Percentiles rank a stretch among this genome's conserved stretches.
phyloP scores from a whole-genome alignment of 2,113 vertebrate genomes.

The Riparia riparia region DNA sequence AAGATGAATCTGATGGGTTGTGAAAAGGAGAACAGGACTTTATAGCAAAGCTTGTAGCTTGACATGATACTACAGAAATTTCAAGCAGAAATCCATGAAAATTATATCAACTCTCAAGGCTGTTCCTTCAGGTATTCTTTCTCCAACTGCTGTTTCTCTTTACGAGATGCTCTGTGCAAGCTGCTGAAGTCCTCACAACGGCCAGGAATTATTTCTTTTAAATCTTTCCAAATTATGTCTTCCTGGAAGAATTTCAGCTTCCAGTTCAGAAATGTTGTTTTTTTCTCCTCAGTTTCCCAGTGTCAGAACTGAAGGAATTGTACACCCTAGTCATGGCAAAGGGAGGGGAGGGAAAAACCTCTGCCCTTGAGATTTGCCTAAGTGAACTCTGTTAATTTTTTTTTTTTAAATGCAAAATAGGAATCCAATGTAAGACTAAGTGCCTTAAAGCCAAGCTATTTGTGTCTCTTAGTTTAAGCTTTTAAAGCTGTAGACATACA shows the following conservation, averaged over 20 bases:
- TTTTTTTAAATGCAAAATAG: not conserved
- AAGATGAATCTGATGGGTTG: not conserved
- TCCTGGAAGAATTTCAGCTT: not conserved
- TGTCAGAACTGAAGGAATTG: conserved; percentile 20
- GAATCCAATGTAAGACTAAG: conserved; percentile 9
- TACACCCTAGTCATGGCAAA: not conserved
- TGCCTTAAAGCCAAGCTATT: not conserved
- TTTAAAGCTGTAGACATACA: not conserved
- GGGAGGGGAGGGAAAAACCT: not conserved
- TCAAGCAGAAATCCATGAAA: not conserved
- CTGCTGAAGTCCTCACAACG: conserved; percentile 13
- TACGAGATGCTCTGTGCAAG: not conserved
- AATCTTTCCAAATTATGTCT: conserved; percentile 1
- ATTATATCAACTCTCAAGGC: not conserved
- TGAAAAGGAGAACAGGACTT: not conserved
- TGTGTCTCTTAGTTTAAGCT: not conserved
- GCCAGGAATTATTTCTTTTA: conserved; percentile 21
- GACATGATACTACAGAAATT: conserved; percentile 31
- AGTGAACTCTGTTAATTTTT: not conserved
- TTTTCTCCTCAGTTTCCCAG: not conserved
- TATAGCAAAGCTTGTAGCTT: not conserved
- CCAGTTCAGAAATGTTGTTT: not conserved
- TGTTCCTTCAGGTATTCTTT: not conserved
- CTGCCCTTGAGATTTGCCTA: conserved; percentile 20
- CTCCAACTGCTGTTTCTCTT: not conserved